Conservation (phyloP, 2,888 invertebrate genomes). For the Cheilosia soror region DNA sequence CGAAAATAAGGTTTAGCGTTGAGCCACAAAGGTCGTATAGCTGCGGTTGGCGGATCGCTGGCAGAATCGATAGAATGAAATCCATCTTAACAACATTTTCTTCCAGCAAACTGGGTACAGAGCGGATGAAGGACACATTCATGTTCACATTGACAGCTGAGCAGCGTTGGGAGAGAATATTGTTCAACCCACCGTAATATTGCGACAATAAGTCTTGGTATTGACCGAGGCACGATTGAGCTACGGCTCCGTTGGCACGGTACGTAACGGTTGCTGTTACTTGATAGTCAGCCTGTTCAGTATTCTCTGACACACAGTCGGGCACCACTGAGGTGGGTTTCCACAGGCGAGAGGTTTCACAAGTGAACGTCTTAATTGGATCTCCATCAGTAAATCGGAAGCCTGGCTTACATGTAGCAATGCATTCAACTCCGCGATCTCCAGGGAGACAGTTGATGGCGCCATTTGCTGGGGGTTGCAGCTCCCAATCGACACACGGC, state of each 20-base stretch:
- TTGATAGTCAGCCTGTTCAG: constrained; percentile 97
- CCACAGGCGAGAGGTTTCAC: constrained; percentile 93
- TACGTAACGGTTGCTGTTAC: constrained; percentile 94
- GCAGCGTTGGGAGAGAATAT: constrained; percentile 94
- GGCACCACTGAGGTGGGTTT: constrained; percentile 95
- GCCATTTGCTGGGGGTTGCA: constrained; percentile 94
- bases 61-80: constrained; percentile 93
- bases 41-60: constrained; percentile 94
- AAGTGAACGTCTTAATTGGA: constrained; percentile 93
- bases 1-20: constrained; percentile 96
- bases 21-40: constrained; percentile 97
- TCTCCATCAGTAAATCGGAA: constrained; percentile 96
- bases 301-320: constrained; percentile 97
- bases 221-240: constrained; percentile 91
- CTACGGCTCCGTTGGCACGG: constrained; percentile 95
- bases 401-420: constrained; percentile 94
- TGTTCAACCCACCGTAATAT: constrained; percentile 91
- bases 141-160: constrained; percentile 97
- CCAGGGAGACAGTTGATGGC: constrained; percentile 93
- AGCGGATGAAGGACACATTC: constrained; percentile 95
- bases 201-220: constrained; percentile 93
- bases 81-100: constrained; percentile 96
- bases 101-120: constrained; percentile 91
- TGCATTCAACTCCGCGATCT: constrained; percentile 92
- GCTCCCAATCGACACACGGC: constrained; percentile 97